Conservation (phyloP, 2,888 invertebrate genomes). For the Brenthis ino region DNA sequence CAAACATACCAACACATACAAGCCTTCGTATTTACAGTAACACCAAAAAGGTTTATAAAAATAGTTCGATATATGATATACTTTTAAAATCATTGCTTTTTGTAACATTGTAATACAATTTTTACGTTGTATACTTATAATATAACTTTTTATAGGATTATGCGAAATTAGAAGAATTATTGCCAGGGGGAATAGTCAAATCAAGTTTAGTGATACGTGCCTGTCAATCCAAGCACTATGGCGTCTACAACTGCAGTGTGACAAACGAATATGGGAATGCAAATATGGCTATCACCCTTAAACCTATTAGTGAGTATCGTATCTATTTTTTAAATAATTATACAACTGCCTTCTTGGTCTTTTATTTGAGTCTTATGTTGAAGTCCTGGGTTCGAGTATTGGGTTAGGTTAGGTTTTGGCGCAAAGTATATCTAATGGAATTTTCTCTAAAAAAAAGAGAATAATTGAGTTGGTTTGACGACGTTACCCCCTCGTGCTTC, state of each 20-base stretch:
- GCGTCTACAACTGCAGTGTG: slow-evolving; percentile 96
- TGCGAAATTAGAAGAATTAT: slow-evolving; percentile 86
- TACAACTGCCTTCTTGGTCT: background rate
- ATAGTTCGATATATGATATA: no score
- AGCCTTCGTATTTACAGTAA: no score
- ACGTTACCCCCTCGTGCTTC: no score
- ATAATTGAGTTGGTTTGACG: no score
- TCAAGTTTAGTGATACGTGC: slow-evolving; percentile 93
- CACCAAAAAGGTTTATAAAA: no score
- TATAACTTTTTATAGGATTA: slow-evolving; percentile 79
- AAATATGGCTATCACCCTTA: slow-evolving; percentile 90
- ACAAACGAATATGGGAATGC: slow-evolving; percentile 94
- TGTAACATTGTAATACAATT: background rate
- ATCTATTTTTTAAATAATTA: background rate
- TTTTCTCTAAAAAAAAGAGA: no score
- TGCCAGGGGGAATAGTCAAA: slow-evolving; percentile 88
- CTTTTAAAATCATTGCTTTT: no score
- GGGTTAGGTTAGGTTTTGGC: no score
- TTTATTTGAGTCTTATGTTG: background rate
- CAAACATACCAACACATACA: no score
- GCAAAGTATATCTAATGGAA: no score
- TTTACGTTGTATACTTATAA: background rate
- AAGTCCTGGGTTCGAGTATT: no score
- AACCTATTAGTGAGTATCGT: slow-evolving; percentile 91
- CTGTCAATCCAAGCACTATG: slow-evolving; percentile 92